A percentile compares a stretch with the other conserved stretches of the same genome.
phyloP scores from a whole-genome alignment of 2,888 invertebrate genomes.

The Autographa pulchrina region DNA sequence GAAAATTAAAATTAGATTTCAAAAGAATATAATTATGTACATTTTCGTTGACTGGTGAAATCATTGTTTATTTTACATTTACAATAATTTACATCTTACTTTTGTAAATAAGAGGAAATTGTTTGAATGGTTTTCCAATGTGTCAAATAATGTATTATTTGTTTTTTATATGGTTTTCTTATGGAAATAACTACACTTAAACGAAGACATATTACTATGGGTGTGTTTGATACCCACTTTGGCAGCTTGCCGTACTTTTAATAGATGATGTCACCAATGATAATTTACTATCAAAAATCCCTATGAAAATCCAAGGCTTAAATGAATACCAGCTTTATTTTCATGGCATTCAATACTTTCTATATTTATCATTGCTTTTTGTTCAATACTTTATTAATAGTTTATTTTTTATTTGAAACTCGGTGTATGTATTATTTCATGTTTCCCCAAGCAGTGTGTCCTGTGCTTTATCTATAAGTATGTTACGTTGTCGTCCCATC shows the following conservation, averaged over 20 bases:
- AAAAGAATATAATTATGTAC: no score
- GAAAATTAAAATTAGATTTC: no score
- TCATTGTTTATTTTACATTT: no score
- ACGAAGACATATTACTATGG: slow-evolving; percentile 23
- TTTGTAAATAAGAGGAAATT: not conserved
- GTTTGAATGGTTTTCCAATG: slow-evolving; percentile 14
- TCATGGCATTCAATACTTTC: not conserved
- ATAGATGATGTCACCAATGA: slow-evolving; percentile 29
- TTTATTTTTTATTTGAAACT: not conserved
- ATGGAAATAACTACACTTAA: slow-evolving; percentile 41
- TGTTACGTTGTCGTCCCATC: not conserved
- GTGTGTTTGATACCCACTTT: slow-evolving; percentile 24
- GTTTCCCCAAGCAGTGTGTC: no score
- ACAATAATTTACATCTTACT: not conserved
- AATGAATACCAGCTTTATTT: not conserved
- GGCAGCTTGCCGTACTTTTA: slow-evolving; percentile 23
- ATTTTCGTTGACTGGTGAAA: no score
- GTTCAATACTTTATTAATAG: no score
- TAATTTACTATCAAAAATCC: slow-evolving; percentile 9
- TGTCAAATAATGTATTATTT: slow-evolving; percentile 18
- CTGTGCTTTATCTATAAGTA: no score
- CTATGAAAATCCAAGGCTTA: not conserved
- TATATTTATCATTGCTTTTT: no score
- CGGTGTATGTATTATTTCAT: not conserved
- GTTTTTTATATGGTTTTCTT: slow-evolving; percentile 33